Conservation (phyloP, 2,888 invertebrate species). For the Kryphioiulus occultus region DNA sequence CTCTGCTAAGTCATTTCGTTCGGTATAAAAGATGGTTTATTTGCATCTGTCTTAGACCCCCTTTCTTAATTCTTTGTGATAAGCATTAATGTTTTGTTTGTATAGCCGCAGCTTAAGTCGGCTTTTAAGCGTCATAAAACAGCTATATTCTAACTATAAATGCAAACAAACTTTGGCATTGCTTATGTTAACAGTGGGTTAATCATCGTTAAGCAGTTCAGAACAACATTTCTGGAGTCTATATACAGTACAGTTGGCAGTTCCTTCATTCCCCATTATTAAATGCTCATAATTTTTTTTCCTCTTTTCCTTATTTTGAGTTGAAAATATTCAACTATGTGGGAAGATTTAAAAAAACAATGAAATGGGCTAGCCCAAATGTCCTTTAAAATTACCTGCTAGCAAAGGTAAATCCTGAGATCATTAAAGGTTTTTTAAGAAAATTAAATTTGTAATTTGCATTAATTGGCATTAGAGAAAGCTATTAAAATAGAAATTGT, state of each 20-base stretch:
- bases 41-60: background rate
- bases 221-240: background rate
- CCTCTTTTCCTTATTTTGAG: background rate
- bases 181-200: background rate
- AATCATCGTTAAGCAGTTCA: background rate
- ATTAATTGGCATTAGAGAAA: background rate
- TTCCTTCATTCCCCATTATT: too few relatives aligned
- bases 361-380: background rate
- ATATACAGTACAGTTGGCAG: background rate
- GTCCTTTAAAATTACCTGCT: background rate
- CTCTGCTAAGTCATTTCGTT: background rate
- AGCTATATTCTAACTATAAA: background rate
- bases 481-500: slow-evolving; percentile 12
- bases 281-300: too few relatives aligned
- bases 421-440: background rate
- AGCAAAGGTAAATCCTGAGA: background rate
- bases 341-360: background rate
- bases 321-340: background rate
- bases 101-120: background rate
- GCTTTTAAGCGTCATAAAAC: slow-evolving; percentile 7
- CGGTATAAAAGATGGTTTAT: background rate
- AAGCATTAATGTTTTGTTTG: slow-evolving; percentile 10
- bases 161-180: background rate
- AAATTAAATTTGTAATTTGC: background rate
- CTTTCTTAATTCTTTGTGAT: background rate